Base-by-base conservation (phyloP, 2,888 invertebrate genomes). In the Lathronympha strigana region DNA sequence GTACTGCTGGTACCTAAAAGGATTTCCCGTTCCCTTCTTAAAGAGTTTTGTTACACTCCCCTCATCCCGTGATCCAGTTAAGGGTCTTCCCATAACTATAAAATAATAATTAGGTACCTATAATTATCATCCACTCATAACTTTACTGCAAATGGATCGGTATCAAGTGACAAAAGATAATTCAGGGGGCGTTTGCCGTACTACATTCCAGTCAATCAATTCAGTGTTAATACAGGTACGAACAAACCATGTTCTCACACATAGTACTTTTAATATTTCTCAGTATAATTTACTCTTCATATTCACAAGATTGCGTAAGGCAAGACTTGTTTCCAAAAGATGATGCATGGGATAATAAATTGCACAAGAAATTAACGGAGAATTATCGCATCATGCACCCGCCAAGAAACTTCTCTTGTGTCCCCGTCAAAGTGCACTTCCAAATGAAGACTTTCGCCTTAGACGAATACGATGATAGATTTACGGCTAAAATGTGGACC, bases 391-490 rank as follows among this genome's bases (percentile, higher is more conserved):
- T 0, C 15, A 17, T 15, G 0, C 4, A 45, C n/a, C 57, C 61
- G 0, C 53, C 51, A 8, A 5, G 33, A 17, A 53, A 62, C 45
- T 21, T 33, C 11, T 43, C 53, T 15, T 43, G 53, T 53, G 40
- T 53, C 23, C 17, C n/a, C 21, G 43, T 53, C 31, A 45, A 23
- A 25, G 47, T 58, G 47, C 15, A 13, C 0, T 47, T 58, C 13
- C 45, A 36, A 23, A 15, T 62, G 13, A 62, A 45, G 19, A 21
- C 61, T 3, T 62, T 62, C 45, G 43, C 23, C 45, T 23, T 62
- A 0, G 53, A 62, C 5, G 61, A 62, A 62, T 53, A 53, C 17
- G 61, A 45, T 17, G 61, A 31, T 11, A 40, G n/a, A 25, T 62
- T 62, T 15, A 33, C 40, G 13, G 61, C 53, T 6, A 62, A 62